Percentiles rank a stretch among this genome's conserved stretches.
phyloP scores from a whole-genome alignment of 2,797 vertebrate species.

The Enteromius mattozi region DNA sequence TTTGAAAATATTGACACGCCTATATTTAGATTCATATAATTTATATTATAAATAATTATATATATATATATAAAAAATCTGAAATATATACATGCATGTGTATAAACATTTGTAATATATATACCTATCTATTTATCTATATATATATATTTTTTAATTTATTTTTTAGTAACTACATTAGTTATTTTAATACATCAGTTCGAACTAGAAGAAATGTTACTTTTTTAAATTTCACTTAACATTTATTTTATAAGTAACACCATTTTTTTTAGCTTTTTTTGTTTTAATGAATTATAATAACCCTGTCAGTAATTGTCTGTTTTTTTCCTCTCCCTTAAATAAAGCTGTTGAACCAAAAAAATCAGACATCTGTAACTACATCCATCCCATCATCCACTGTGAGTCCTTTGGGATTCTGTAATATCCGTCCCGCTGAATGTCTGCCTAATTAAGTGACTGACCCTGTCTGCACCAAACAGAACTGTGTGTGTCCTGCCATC shows the following conservation, averaged over 20 bases:
- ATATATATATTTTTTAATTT: too few relatives aligned
- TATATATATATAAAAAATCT: too few relatives aligned
- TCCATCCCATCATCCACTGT: conserved; percentile 41
- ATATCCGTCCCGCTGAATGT: conserved; percentile 64
- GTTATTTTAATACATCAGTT: not conserved
- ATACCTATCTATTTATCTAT: too few relatives aligned
- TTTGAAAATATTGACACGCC: too few relatives aligned
- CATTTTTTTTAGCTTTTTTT: not conserved
- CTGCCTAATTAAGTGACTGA: conserved; percentile 70
- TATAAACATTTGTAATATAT: not conserved
- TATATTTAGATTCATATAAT: too few relatives aligned
- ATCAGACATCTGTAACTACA: conserved; percentile 11
- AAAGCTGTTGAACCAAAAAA: not conserved
- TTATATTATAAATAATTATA: too few relatives aligned
- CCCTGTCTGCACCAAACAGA: conserved; percentile 66
- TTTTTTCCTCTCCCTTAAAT: conserved; percentile 12
- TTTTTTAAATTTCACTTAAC: not conserved
- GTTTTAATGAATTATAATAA: not conserved
- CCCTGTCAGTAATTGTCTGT: not conserved
- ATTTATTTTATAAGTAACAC: not conserved
- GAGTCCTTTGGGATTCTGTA: conserved; percentile 42
- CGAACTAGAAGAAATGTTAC: not conserved
- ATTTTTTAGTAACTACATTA: not conserved
- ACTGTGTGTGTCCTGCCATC: conserved; percentile 70
- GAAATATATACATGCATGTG: too few relatives aligned